These are phyloP conservation scores for Pinctada fucata DNA, from an alignment of 2,888 invertebrate species.

Conservation along the genomic window DNA sequence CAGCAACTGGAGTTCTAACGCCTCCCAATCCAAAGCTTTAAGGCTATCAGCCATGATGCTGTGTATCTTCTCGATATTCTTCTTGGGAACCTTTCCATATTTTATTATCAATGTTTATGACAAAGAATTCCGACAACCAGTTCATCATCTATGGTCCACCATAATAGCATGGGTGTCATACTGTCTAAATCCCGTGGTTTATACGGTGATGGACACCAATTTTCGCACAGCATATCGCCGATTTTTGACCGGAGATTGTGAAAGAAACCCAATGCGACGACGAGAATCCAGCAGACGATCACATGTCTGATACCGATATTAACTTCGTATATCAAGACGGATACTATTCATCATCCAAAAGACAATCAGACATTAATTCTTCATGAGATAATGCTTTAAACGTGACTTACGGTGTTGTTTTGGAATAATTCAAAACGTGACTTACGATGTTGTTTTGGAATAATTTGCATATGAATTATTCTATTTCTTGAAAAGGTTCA, in stretches of 20 bases:
- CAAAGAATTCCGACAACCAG: constrained; percentile 53
- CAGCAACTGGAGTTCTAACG: constrained; percentile 56
- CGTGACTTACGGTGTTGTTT: too few relatives aligned
- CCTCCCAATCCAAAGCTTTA: constrained; percentile 60
- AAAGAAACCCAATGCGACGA: constrained; percentile 50
- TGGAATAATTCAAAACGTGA: too few relatives aligned
- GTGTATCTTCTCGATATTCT: constrained; percentile 66
- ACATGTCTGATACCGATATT: not conserved
- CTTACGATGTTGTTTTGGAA: too few relatives aligned
- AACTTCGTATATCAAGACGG: too few relatives aligned
- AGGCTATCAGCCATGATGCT: constrained; percentile 69
- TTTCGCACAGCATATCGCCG: constrained; percentile 64
- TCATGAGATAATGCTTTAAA: too few relatives aligned
- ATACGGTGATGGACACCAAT: constrained; percentile 67
- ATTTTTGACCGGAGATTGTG: constrained; percentile 58
- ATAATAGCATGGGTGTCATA: constrained; percentile 66
- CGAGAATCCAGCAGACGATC: not conserved
- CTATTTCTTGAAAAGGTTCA: too few relatives aligned
- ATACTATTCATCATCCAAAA: too few relatives aligned
- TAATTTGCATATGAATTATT: too few relatives aligned
- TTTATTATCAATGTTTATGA: constrained; percentile 63
- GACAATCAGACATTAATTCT: too few relatives aligned
- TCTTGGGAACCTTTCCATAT: constrained; percentile 67
- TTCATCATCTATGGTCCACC: constrained; percentile 67
- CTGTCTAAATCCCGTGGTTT: constrained; percentile 66